Percentiles rank a stretch among this genome's conserved stretches.
Evolutionary conservation across 2,888 invertebrate species (phyloP).

Genomic region (Drosophila mimetica): DNA sequence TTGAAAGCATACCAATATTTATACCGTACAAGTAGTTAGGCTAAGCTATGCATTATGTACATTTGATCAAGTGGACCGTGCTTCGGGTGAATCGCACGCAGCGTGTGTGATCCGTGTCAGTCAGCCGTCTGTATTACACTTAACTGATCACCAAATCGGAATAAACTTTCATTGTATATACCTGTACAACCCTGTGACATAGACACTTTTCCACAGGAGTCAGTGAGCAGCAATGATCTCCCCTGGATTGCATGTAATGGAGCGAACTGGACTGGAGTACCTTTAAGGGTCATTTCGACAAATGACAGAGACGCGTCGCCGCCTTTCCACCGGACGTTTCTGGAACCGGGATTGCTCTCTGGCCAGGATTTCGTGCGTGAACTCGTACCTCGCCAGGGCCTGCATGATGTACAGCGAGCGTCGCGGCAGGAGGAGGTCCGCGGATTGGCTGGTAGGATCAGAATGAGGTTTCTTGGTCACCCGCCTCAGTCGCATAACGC

Average conservation of each 20-base stretch:
- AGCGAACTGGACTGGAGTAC: no score
- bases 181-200: background rate
- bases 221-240: no score
- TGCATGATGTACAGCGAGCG: conserved; percentile 97
- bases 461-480: conserved; percentile 27
- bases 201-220: no score
- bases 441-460: conserved; percentile 81
- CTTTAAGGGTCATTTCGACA: conserved; percentile 89
- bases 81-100: background rate
- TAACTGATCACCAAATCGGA: conserved; percentile 28
- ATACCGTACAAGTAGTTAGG: conserved; percentile 27
- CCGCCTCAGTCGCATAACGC: conserved; percentile 95
- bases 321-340: conserved; percentile 86
- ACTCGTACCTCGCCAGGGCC: conserved; percentile 92
- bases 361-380: conserved; percentile 94
- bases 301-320: conserved; percentile 92
- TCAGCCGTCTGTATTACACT: conserved; percentile 26
- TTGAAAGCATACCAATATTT: conserved; percentile 26
- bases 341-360: conserved; percentile 88
- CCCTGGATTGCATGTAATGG: no score
- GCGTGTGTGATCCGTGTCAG: background rate
- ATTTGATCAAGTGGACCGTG: conserved; percentile 9
- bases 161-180: conserved; percentile 34
- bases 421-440: conserved; percentile 90
- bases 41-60: conserved; percentile 16